Evolutionary conservation across 2,113 vertebrate species (phyloP), one percentile per base, ranked within the genome.

Genomic region (Xiphorhynchus elegans): DNA sequence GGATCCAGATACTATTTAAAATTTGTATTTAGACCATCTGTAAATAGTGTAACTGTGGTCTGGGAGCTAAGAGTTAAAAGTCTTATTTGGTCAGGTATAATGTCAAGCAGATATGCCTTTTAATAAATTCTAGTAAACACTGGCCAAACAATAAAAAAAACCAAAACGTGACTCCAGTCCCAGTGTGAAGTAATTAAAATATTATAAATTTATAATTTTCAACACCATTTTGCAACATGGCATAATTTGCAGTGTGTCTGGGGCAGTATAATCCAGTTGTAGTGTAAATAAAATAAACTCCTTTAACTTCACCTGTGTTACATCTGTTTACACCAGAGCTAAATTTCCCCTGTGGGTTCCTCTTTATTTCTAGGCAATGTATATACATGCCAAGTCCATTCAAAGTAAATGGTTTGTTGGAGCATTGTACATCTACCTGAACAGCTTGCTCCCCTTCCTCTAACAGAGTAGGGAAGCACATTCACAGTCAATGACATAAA

Each of bases 81-180:
- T 47, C 70, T 89, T 82, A 25, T 16, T 47, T 13, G 7, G 66
- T 72, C 89, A 92, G 73, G 13, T 55, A 40, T 11, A 60, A 66
- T 93, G 16, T 52, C 70, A 74, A 91, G 12, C 17, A 56, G 40
- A 31, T 73, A 23, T 15, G 9, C 15, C 17, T 75, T 94, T 64
- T 44, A 82, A 58, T 29, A 91, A 94, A 64, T 87, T 85, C 37
- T 31, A 84, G n/a, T 58, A 85, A 94, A 92, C 28, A 73, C 7
- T 92, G 66, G 49, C 18, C 91, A 87, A 87, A 84, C 58, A 93
- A 69, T 21, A 90, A 90, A 17, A 95, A 87, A 88, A 37, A 37
- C 37, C 37, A 37, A 37, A 91, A 80, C n/a, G 9, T 24, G 2
- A 10, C 33, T 11, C 39, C 16, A 56, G 59, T 56, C 17, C 17